Evolutionary conservation across 2,113 vertebrate species (phyloP).

Genomic region (Bolborhynchus lineola): DNA sequence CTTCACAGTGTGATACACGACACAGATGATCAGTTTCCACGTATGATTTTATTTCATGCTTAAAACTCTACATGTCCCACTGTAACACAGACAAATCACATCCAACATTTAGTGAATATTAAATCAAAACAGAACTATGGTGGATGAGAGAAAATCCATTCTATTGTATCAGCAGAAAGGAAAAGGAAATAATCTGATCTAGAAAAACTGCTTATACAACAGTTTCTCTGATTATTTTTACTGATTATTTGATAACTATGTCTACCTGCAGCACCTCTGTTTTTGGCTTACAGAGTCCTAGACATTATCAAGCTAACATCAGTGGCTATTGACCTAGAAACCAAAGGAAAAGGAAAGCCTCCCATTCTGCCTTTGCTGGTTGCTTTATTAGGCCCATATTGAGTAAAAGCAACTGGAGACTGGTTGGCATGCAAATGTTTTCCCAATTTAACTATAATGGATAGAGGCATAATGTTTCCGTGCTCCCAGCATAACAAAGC

Average conservation of each 20-base stretch:
- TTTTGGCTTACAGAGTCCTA: background rate
- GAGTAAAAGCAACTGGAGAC: background rate
- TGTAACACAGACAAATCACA: background rate
- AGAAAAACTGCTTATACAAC: background rate
- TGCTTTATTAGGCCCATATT: background rate
- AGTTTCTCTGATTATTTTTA: background rate
- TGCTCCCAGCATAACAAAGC: background rate
- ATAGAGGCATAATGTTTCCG: background rate
- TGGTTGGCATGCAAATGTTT: accelerated
- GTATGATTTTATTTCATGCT: background rate
- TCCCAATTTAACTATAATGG: background rate
- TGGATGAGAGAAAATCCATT: background rate
- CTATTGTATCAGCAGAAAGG: background rate
- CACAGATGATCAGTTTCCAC: background rate
- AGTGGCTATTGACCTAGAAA: background rate
- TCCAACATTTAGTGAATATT: background rate
- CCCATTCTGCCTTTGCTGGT: background rate
- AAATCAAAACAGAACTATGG: background rate
- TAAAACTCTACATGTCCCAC: background rate
- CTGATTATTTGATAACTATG: background rate
- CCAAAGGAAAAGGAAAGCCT: background rate
- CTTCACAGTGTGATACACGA: background rate
- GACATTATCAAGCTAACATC: background rate
- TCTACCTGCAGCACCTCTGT: background rate
- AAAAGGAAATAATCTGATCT: background rate